These are phyloP conservation scores for Xylota sylvarum DNA, from an alignment of 2,888 invertebrate genomes.

Conservation along the genomic window DNA sequence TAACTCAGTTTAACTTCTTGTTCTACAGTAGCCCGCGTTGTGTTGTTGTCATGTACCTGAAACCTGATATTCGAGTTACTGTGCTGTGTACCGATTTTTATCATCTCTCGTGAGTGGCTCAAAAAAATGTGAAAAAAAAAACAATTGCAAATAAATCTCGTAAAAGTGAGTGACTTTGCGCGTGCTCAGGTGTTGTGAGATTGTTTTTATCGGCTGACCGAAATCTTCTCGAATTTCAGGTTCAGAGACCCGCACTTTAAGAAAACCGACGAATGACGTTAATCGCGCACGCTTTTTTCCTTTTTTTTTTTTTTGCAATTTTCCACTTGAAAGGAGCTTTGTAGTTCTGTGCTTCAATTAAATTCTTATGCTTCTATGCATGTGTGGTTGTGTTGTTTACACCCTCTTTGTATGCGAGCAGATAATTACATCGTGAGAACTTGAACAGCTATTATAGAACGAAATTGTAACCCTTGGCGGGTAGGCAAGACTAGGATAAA, in stretches of 20 bases:
- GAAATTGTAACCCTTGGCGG: conserved; percentile 27
- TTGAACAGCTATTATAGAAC: conserved; percentile 7
- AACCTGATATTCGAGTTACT: conserved; percentile 74
- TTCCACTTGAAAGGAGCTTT: conserved; percentile 50
- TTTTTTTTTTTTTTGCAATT: conserved; percentile 32
- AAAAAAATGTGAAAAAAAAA: conserved; percentile 40
- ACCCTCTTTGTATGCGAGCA: conserved; percentile 8
- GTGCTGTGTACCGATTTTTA: conserved; percentile 58
- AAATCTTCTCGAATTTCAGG: conserved; percentile 75
- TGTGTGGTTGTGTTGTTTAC: neutral
- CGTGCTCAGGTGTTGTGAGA: conserved; percentile 74
- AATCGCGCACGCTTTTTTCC: conserved; percentile 19
- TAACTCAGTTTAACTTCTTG: conserved; percentile 50
- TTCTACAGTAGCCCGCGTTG: conserved; percentile 57
- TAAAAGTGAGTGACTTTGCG: conserved; percentile 74
- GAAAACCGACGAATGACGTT: conserved; percentile 39
- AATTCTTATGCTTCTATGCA: neutral
- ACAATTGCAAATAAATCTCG: conserved; percentile 24
- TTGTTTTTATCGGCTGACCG: conserved; percentile 65
- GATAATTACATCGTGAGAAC: conserved; percentile 60
- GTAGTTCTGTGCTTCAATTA: conserved; percentile 18
- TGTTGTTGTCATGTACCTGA: conserved; percentile 69
- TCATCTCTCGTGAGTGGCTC: conserved; percentile 35
- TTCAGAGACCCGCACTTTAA: conserved; percentile 65
- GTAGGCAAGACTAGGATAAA: neutral